Evolutionary conservation across 2,888 invertebrate genomes (phyloP).

Genomic region (Seladonia tumulorum): DNA sequence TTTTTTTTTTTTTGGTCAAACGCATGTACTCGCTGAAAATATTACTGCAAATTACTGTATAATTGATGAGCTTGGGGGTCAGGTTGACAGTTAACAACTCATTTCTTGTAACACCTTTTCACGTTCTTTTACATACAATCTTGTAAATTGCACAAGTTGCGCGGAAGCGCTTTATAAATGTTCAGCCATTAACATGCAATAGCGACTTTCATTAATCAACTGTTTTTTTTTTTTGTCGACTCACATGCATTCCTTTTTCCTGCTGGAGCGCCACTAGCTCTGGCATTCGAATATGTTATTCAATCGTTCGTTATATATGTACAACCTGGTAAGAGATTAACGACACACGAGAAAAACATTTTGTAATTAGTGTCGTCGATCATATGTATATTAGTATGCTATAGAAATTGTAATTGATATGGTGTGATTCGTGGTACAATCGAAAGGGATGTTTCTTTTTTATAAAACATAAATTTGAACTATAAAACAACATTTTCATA

Average conservation of each 20-base stretch:
- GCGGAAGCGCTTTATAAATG: constrained; percentile 10
- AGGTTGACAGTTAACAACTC: constrained; percentile 59
- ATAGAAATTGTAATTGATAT: constrained; percentile 13
- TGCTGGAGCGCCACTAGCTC: not conserved
- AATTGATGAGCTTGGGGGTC: constrained; percentile 46
- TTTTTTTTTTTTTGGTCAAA: constrained; percentile 27
- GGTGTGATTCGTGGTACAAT: constrained; percentile 6
- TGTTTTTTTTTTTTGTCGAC: not conserved
- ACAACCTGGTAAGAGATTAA: constrained; percentile 7
- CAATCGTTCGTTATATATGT: not conserved
- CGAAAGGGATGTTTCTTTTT: not conserved
- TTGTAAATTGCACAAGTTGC: constrained; percentile 16
- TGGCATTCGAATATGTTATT: constrained; percentile 6
- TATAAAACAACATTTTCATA: not conserved
- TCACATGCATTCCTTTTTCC: not conserved
- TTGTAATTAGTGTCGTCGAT: not conserved
- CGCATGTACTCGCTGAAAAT: constrained; percentile 31
- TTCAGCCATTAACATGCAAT: constrained; percentile 26
- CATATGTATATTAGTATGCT: not conserved
- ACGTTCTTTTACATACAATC: constrained; percentile 19
- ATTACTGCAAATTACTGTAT: constrained; percentile 20
- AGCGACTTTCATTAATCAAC: constrained; percentile 15
- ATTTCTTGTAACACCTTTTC: constrained; percentile 6
- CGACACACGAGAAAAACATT: constrained; percentile 3
- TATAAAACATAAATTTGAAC: not conserved